These are phyloP conservation scores for Pagetopsis macropterus DNA, from an alignment of 2,797 vertebrate genomes.

Conservation along the genomic window DNA sequence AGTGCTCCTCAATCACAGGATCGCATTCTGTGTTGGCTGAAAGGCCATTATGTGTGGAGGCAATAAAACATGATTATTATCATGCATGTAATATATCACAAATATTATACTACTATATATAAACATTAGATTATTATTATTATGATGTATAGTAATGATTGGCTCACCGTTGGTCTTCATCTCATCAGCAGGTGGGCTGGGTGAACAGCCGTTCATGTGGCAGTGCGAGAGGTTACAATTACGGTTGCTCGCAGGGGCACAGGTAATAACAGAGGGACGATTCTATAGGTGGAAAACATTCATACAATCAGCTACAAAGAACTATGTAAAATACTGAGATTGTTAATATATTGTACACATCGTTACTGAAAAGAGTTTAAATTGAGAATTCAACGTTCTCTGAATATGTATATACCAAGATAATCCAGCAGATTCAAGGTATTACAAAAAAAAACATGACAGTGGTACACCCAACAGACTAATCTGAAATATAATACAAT, in stretches of 20 bases:
- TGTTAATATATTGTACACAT: no score
- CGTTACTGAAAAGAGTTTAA: background rate
- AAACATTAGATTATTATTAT: background rate
- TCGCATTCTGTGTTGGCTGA: constrained; percentile 88
- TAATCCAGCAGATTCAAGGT: background rate
- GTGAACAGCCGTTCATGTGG: constrained; percentile 88
- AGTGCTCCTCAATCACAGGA: constrained; percentile 98
- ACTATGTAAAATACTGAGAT: background rate
- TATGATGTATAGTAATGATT: background rate
- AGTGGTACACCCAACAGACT: background rate
- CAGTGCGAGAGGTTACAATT: constrained; percentile 96
- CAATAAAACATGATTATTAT: constrained; percentile 18
- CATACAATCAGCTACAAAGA: background rate
- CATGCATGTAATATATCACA: background rate
- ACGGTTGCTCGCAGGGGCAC: constrained; percentile 91
- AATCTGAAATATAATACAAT: no score
- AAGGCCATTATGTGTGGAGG: constrained; percentile 8
- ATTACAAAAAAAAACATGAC: background rate
- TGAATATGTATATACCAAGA: background rate
- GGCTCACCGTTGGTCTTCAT: constrained; percentile 77
- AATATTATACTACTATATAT: background rate
- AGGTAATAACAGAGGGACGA: constrained; percentile 98
- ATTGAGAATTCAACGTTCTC: background rate
- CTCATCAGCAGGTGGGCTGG: constrained; percentile 85
- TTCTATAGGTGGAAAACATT: constrained; percentile 81